phyloP scores from a whole-genome alignment of 2,113 vertebrate species.

The Misgurnus mizolepis region DNA sequence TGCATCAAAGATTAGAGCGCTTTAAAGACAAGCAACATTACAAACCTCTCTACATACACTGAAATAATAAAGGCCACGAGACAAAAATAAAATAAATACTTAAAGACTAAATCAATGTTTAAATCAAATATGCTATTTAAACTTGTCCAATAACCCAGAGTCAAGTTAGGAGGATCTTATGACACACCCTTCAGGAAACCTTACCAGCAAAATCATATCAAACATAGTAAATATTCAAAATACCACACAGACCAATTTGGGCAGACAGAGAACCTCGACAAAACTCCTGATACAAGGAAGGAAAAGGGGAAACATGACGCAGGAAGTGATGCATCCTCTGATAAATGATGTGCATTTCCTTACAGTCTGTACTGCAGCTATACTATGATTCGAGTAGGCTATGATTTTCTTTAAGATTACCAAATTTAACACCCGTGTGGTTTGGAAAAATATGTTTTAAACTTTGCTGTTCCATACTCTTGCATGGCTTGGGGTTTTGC shows the following conservation, averaged over 20 bases:
- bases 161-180: too few species aligned
- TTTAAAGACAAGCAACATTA: conserved; percentile 35
- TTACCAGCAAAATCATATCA: too few species aligned
- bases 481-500: too few species aligned
- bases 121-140: too few species aligned
- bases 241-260: neutral
- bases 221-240: neutral
- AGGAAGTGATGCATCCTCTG: conserved; percentile 77
- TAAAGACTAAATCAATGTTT: neutral
- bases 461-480: too few species aligned
- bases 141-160: neutral
- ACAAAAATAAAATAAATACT: neutral
- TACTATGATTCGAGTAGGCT: neutral
- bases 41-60: neutral
- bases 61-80: neutral
- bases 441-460: too few species aligned
- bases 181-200: too few species aligned
- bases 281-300: conserved; percentile 36
- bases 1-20: conserved; percentile 70
- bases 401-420: neutral
- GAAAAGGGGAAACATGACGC: conserved; percentile 55
- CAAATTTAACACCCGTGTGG: too few species aligned
- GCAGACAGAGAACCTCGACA: neutral
- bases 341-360: conserved; percentile 71
- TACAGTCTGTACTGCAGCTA: conserved; percentile 55